Evolutionary conservation across 2,113 vertebrate species (phyloP).

Genomic region (Morone chrysops): DNA sequence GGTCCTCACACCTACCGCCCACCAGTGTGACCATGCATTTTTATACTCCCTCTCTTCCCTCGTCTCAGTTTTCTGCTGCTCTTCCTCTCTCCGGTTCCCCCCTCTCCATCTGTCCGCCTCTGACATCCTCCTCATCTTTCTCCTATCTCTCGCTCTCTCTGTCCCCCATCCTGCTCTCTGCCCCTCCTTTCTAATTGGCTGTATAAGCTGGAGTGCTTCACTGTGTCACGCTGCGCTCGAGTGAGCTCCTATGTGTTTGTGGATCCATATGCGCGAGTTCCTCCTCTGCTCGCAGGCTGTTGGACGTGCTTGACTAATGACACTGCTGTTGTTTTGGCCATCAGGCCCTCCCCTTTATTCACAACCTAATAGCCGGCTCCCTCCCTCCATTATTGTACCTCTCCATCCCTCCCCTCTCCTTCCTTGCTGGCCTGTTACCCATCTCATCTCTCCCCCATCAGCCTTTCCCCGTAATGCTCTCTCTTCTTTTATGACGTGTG

Average conservation of each 20-base stretch:
- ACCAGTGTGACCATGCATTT: slow-evolving; percentile 58
- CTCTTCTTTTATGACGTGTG: slow-evolving; percentile 4
- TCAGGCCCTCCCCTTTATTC: slow-evolving; percentile 45
- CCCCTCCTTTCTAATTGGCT: slow-evolving; percentile 62
- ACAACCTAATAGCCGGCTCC: slow-evolving; percentile 50
- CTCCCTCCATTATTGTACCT: slow-evolving; percentile 52
- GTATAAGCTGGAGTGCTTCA: slow-evolving; percentile 15
- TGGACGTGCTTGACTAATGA: slow-evolving; percentile 64
- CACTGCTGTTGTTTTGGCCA: slow-evolving; percentile 53
- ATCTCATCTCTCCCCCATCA: slow-evolving; percentile 21
- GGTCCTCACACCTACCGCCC: slow-evolving; percentile 57
- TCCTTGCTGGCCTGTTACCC: slow-evolving; percentile 3
- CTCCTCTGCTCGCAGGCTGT: slow-evolving; percentile 58
- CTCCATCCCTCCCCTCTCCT: slow-evolving; percentile 49
- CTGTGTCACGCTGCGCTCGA: slow-evolving; percentile 53
- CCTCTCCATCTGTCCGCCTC: slow-evolving; percentile 68
- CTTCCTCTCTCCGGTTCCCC: background rate
- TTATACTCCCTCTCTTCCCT: slow-evolving; percentile 21
- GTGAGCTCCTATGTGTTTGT: slow-evolving; percentile 33
- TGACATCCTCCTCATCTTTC: slow-evolving; percentile 51
- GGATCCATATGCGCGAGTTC: slow-evolving; percentile 21
- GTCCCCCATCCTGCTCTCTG: slow-evolving; percentile 17
- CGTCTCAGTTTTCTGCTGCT: slow-evolving; percentile 8
- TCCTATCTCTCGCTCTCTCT: background rate
- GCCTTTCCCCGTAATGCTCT: background rate